Evolutionary conservation across 2,797 vertebrate species (phyloP), one percentile per base, ranked within the genome.

Genomic region (Poecilia wingei): DNA sequence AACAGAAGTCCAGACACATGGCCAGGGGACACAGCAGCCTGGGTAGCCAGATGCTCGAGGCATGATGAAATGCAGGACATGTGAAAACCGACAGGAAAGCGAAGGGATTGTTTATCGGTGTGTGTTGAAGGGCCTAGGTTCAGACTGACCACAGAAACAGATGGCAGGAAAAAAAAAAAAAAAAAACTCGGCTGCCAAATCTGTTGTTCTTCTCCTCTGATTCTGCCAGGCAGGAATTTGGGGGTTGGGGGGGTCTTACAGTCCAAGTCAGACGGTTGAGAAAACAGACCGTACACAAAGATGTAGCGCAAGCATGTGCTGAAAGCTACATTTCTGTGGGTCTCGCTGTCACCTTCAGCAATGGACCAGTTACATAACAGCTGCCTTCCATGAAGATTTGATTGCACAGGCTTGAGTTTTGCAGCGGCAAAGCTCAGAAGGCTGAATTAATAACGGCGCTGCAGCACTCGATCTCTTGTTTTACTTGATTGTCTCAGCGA

Each of bases 111-210:
- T 84, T 79, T 87, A 66, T 81, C 22, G 55, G 13, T 71, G 80
- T 25, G 51, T 53, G 70, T 1, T 92, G 81, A 87, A 75, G 82
- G 83, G 85, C 81, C 83, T 88, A 86, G 92, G 25, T 91, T 91
- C 89, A 91, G 88, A 89, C 87, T 89, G 92, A 88, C 88, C 91
- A 91, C 77, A 79, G 77, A 76, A 94, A 87, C 94, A 95, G 95
- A 95, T 95, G 94, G 94, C 83, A 68, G 71, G 75, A 70, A 75
- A 81, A 69, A 78, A 84, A 82, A 47, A 20, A 61, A 74, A 77
- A 74, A 75, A 82, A 72, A 80, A 82, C 82, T 79, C 84, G 88
- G 59, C 16, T 59, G 93, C 93, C 92, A 94, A 90, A 87, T 84
- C 86, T 80, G 73, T 86, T 84, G 75, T 90, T 86, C 84, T 83